phyloP scores from a whole-genome alignment of 2,113 vertebrate species.

The Leptodactylus fuscus region DNA sequence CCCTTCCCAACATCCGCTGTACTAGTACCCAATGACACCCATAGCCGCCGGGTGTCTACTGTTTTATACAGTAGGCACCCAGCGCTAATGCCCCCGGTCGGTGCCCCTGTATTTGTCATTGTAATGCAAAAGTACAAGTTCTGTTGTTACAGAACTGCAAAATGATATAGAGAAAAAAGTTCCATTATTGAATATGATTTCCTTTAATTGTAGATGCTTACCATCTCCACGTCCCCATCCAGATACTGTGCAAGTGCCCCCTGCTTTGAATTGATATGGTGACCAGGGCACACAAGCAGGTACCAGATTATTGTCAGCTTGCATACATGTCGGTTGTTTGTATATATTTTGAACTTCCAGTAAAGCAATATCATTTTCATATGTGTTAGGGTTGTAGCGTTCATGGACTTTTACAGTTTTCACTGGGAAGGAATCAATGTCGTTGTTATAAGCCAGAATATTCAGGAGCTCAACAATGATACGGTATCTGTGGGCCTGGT shows the following conservation, averaged over 20 bases:
- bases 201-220: constrained; percentile 62
- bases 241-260: constrained; percentile 85
- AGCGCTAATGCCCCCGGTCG: no score
- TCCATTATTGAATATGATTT: no score
- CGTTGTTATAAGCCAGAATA: background rate
- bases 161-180: background rate
- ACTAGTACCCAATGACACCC: no score
- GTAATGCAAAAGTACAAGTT: no score
- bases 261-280: constrained; percentile 77
- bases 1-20: no score
- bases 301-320: constrained; percentile 64
- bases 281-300: constrained; percentile 92
- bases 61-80: no score
- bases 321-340: constrained; percentile 64
- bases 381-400: constrained; percentile 74
- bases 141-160: background rate
- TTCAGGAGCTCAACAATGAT: constrained; percentile 83
- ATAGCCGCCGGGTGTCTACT: no score
- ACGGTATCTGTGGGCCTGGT: constrained; percentile 68
- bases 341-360: constrained; percentile 73
- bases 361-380: constrained; percentile 93
- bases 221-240: constrained; percentile 89
- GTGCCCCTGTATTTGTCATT: no score
- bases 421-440: constrained; percentile 67
- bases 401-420: constrained; percentile 81